Evolutionary conservation across 2,888 invertebrate species (phyloP).

Genomic region (Miltochrista miniata): DNA sequence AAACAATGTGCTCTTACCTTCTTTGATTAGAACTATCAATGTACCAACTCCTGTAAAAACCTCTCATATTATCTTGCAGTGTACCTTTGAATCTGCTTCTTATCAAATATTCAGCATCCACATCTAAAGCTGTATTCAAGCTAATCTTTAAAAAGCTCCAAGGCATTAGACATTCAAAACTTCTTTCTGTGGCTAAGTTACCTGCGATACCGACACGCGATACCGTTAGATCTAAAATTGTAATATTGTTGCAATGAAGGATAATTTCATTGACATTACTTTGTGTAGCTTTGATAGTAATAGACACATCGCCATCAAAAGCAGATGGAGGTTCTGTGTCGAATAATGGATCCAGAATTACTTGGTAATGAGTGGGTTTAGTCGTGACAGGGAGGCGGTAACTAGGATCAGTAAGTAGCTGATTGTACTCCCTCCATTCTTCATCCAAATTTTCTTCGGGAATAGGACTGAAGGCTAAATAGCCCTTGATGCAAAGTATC

Average conservation of each 20-base stretch:
- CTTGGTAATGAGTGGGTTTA: slow-evolving; percentile 77
- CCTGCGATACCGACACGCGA: not conserved
- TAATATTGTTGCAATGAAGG: slow-evolving; percentile 68
- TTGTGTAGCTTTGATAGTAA: slow-evolving; percentile 47
- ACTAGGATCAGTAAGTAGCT: slow-evolving; percentile 49
- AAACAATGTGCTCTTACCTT: slow-evolving; percentile 43
- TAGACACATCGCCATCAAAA: slow-evolving; percentile 70
- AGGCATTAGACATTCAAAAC: slow-evolving; percentile 50
- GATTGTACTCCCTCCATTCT: slow-evolving; percentile 61
- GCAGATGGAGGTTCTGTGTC: slow-evolving; percentile 55
- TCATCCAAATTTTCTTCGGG: slow-evolving; percentile 40
- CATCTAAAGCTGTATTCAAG: slow-evolving; percentile 33
- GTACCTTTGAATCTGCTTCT: slow-evolving; percentile 86
- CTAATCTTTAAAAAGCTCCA: slow-evolving; percentile 58
- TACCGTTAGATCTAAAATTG: slow-evolving; percentile 66
- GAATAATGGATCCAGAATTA: slow-evolving; percentile 79
- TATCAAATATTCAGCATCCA: slow-evolving; percentile 80
- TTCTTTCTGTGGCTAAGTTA: slow-evolving; percentile 39
- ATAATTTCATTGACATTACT: slow-evolving; percentile 54
- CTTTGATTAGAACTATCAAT: slow-evolving; percentile 78
- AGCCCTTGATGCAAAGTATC: slow-evolving; percentile 56
- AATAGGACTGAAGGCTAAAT: slow-evolving; percentile 56
- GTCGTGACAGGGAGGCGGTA: slow-evolving; percentile 78
- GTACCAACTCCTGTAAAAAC: slow-evolving; percentile 92
- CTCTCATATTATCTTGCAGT: slow-evolving; percentile 88